phyloP scores from a whole-genome alignment of 2,797 vertebrate genomes.

The Mus caroli region DNA sequence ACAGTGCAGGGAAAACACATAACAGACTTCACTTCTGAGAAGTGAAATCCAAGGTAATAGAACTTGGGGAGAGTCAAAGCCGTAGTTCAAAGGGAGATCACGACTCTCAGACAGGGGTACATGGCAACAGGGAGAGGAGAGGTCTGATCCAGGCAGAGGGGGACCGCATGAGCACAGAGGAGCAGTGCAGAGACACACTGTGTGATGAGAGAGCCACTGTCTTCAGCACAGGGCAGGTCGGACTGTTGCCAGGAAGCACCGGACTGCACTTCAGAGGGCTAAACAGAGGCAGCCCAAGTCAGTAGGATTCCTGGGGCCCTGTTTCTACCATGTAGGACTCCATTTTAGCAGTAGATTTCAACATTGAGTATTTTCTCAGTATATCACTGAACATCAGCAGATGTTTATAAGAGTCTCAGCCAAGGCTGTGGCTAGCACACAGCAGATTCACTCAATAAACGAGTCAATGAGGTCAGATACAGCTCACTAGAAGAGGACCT shows the following conservation, averaged over 20 bases:
- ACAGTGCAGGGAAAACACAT: neutral
- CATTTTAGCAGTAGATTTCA: conserved; percentile 16
- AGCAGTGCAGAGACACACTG: neutral
- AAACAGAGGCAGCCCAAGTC: neutral
- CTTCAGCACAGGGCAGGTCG: neutral
- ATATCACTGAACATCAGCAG: neutral
- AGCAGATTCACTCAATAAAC: conserved; percentile 13
- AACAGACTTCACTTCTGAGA: neutral
- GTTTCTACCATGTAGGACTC: neutral
- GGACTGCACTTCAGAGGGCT: neutral
- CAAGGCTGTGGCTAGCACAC: neutral
- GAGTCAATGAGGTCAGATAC: neutral
- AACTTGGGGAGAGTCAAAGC: neutral
- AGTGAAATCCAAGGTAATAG: neutral
- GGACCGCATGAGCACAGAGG: neutral
- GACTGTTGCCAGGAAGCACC: neutral
- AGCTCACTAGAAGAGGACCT: neutral
- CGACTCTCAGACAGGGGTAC: neutral
- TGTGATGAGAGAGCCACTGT: neutral
- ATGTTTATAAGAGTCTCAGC: neutral
- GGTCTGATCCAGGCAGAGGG: neutral
- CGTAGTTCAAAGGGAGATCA: neutral
- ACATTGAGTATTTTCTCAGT: neutral
- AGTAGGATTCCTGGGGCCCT: neutral
- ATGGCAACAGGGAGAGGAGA: neutral